These are phyloP conservation scores for Cosmia pyralina DNA, from an alignment of 2,888 invertebrate species.

Conservation along the genomic window DNA sequence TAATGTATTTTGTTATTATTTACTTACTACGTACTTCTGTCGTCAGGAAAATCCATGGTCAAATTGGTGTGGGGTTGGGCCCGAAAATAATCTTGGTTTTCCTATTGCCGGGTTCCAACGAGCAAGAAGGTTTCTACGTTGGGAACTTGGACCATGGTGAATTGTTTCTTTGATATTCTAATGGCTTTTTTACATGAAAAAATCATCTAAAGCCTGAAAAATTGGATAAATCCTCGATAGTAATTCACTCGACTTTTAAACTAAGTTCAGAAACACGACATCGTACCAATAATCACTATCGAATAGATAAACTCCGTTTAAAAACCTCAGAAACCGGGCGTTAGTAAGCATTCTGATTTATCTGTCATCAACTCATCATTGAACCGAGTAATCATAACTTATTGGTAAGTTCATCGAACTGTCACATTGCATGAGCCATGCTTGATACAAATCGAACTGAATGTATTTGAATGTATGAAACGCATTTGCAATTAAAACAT, in stretches of 20 bases:
- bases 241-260: too few relatives aligned
- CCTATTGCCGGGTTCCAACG: background rate
- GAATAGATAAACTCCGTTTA: too few relatives aligned
- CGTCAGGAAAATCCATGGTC: background rate
- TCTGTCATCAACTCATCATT: conserved; percentile 21
- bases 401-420: conserved; percentile 65
- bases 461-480: conserved; percentile 59
- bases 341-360: conserved; percentile 34
- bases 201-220: background rate
- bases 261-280: too few relatives aligned
- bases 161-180: background rate
- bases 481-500: conserved; percentile 34
- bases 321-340: too few relatives aligned
- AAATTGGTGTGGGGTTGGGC: background rate
- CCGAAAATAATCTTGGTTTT: background rate
- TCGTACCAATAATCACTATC: too few relatives aligned
- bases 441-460: conserved; percentile 15
- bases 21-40: background rate
- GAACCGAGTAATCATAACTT: conserved; percentile 46
- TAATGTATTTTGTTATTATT: conserved; percentile 2
- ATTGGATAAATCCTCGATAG: background rate
- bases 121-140: background rate
- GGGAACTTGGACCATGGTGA: background rate
- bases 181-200: background rate
- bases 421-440: conserved; percentile 67